Evolutionary conservation across 2,888 invertebrate species (phyloP).

Genomic region (Adelognathus sp.): DNA sequence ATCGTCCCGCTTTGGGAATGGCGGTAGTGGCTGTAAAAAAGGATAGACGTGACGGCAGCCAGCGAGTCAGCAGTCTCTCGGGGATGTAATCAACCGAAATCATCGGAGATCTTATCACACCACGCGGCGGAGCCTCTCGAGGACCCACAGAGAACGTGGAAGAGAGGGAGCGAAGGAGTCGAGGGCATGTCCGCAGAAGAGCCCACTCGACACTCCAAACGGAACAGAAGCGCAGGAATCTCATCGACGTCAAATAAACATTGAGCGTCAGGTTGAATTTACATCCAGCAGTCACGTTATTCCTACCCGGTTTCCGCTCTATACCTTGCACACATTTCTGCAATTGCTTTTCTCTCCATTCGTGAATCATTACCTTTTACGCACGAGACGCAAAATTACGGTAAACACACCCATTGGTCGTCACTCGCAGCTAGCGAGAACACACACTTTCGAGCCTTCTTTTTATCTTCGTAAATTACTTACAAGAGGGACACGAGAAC

Average conservation of each 20-base stretch:
- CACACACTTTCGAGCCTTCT: not conserved
- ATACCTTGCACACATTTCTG: not conserved
- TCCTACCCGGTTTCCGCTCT: not conserved
- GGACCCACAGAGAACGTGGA: not conserved
- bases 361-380: constrained; percentile 5
- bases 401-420: not conserved
- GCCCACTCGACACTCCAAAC: not conserved
- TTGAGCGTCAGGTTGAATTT: constrained; percentile 58
- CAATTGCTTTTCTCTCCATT: not conserved
- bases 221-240: constrained; percentile 42
- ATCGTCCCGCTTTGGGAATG: constrained; percentile 11
- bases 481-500: not conserved
- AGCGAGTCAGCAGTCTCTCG: constrained; percentile 53
- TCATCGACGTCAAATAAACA: constrained; percentile 59
- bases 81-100: constrained; percentile 58
- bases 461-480: not conserved
- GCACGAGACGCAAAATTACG: not conserved
- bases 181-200: not conserved
- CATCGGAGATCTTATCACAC: constrained; percentile 58
- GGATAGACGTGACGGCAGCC: constrained; percentile 44
- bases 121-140: constrained; percentile 29
- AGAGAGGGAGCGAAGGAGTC: not conserved
- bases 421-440: not conserved
- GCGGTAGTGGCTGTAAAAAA: too few relatives aligned
- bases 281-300: constrained; percentile 52